These are phyloP conservation scores for Oncorhynchus mykiss DNA, from an alignment of 2,113 vertebrate genomes.

Conservation along the genomic window DNA sequence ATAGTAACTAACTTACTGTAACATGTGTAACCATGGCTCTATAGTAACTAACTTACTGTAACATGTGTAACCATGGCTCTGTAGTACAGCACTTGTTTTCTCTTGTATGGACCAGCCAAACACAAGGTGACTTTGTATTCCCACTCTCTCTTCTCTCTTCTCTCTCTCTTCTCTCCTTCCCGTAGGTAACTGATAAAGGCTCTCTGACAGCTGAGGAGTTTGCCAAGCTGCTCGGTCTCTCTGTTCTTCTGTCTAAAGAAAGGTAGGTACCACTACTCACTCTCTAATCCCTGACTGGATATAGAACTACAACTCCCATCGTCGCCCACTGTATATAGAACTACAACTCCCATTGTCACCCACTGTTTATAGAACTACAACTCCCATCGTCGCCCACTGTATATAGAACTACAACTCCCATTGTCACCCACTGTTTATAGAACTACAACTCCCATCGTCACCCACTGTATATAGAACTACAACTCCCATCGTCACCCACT, in stretches of 20 bases:
- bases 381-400: too few relatives aligned
- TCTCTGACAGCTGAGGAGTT: conserved; percentile 96
- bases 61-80: too few relatives aligned
- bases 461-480: too few relatives aligned
- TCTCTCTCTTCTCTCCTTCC: background rate
- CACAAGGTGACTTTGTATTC: too few relatives aligned
- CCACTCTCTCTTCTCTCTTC: background rate
- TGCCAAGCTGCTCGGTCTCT: conserved; percentile 94
- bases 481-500: background rate
- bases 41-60: too few relatives aligned
- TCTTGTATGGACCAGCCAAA: too few relatives aligned
- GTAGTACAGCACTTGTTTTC: too few relatives aligned
- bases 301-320: background rate
- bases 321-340: background rate
- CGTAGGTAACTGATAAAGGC: conserved; percentile 92
- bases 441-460: too few relatives aligned
- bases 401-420: too few relatives aligned
- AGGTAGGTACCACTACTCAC: conserved; percentile 70
- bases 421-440: background rate
- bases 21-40: too few relatives aligned
- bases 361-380: background rate
- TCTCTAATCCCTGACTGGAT: too few relatives aligned
- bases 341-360: background rate
- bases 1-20: too few relatives aligned
- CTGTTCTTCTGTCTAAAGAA: conserved; percentile 96